Evolutionary conservation across 2,113 vertebrate species (phyloP).

Genomic region (Tursiops truncatus): DNA sequence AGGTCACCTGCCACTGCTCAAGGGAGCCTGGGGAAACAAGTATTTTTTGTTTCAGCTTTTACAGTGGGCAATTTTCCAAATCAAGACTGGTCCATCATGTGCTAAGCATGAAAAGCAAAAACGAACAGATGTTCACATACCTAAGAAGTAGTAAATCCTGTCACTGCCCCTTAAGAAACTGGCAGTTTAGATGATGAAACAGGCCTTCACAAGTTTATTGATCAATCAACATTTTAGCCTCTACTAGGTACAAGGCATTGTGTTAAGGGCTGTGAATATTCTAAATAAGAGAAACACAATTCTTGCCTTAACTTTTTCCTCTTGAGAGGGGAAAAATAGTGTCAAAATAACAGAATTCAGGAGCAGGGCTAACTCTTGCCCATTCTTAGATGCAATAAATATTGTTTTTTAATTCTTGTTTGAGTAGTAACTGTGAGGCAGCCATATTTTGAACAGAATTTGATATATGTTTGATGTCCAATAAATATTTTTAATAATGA

Average conservation of each 20-base stretch:
- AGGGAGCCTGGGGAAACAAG: neutral
- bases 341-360: slow-evolving; percentile 9
- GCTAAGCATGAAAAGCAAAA: neutral
- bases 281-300: slow-evolving; percentile 35
- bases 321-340: neutral
- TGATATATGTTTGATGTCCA: slow-evolving; percentile 57
- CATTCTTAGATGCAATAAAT: slow-evolving; percentile 28
- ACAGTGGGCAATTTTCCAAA: neutral
- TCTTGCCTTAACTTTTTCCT: slow-evolving; percentile 32
- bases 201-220: neutral
- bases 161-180: neutral
- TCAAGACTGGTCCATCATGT: neutral
- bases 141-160: slow-evolving; percentile 31
- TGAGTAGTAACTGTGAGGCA: slow-evolving; percentile 41
- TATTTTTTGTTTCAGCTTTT: neutral
- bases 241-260: neutral
- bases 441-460: slow-evolving; percentile 58
- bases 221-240: slow-evolving; percentile 3
- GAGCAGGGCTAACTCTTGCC: neutral
- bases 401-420: neutral
- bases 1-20: neutral
- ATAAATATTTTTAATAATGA: slow-evolving; percentile 78
- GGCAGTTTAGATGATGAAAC: slow-evolving; percentile 12
- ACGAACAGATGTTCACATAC: neutral
- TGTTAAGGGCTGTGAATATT: slow-evolving; percentile 17